Evolutionary conservation across 2,888 invertebrate species (phyloP).

Genomic region (Anorthoa munda): DNA sequence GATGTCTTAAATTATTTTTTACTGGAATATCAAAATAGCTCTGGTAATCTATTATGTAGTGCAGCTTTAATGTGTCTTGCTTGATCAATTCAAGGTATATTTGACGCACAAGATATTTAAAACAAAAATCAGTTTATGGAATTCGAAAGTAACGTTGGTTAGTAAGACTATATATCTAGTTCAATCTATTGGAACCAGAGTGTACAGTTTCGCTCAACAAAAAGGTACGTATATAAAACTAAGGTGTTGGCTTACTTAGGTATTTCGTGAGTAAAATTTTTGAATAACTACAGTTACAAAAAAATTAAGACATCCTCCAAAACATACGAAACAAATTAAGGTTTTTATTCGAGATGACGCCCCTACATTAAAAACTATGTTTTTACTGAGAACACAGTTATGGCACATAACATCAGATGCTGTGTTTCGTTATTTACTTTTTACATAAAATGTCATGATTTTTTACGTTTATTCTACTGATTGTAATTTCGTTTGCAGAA

Average conservation of each 20-base stretch:
- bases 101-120: not conserved
- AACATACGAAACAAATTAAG: conserved; percentile 57
- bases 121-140: no score
- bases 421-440: conserved; percentile 69
- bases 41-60: no score
- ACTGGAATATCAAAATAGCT: not conserved
- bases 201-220: not conserved
- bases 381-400: conserved; percentile 82
- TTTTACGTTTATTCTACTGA: conserved; percentile 72
- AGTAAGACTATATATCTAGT: no score
- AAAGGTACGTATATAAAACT: no score
- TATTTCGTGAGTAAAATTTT: not conserved
- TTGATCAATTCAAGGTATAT: not conserved
- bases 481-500: conserved; percentile 68
- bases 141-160: not conserved
- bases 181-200: not conserved
- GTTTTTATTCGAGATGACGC: conserved; percentile 67
- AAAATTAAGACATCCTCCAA: conserved; percentile 55
- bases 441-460: conserved; percentile 81
- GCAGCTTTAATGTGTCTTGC: not conserved
- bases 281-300: conserved; percentile 5
- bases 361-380: conserved; percentile 70
- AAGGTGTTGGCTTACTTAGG: no score
- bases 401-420: conserved; percentile 89
- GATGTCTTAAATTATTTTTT: conserved; percentile 49